Evolutionary conservation across 2,113 vertebrate genomes (phyloP).

Genomic region (Entomyzon cyanotis): DNA sequence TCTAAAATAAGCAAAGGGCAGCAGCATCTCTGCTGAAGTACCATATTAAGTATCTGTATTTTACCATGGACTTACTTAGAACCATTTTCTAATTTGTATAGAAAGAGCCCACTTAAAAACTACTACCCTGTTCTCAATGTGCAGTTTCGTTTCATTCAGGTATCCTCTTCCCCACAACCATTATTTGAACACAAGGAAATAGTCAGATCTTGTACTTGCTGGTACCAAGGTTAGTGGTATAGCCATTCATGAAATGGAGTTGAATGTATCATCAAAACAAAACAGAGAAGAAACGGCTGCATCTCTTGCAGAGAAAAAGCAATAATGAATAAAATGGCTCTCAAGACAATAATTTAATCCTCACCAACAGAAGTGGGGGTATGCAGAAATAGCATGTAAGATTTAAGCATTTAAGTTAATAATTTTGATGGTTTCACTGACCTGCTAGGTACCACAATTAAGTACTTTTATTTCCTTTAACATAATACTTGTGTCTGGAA

Average conservation of each 20-base stretch:
- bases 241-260: constrained; percentile 38
- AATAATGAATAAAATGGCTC: constrained; percentile 73
- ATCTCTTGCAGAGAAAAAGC: constrained; percentile 76
- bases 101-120: constrained; percentile 57
- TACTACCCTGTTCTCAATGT: constrained; percentile 48
- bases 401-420: constrained; percentile 45
- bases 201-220: constrained; percentile 45
- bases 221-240: constrained; percentile 60
- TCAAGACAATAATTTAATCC: constrained; percentile 63
- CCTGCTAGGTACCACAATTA: constrained; percentile 46
- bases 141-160: constrained; percentile 52
- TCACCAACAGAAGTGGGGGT: constrained; percentile 32
- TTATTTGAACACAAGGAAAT: constrained; percentile 59
- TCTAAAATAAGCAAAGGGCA: constrained; percentile 66
- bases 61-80: constrained; percentile 60
- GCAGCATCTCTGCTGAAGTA: constrained; percentile 60
- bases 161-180: constrained; percentile 31
- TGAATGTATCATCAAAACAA: constrained; percentile 61
- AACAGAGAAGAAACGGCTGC: constrained; percentile 68
- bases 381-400: constrained; percentile 46
- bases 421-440: constrained; percentile 50
- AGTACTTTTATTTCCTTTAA: constrained; percentile 53
- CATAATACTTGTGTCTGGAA: constrained; percentile 48
- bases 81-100: constrained; percentile 63
- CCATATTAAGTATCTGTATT: constrained; percentile 56